Percentiles rank a stretch among this genome's conserved stretches.
These are phyloP conservation scores for Pelobates cultripes DNA, from an alignment of 2,797 vertebrate genomes.

Conservation along the genomic window DNA sequence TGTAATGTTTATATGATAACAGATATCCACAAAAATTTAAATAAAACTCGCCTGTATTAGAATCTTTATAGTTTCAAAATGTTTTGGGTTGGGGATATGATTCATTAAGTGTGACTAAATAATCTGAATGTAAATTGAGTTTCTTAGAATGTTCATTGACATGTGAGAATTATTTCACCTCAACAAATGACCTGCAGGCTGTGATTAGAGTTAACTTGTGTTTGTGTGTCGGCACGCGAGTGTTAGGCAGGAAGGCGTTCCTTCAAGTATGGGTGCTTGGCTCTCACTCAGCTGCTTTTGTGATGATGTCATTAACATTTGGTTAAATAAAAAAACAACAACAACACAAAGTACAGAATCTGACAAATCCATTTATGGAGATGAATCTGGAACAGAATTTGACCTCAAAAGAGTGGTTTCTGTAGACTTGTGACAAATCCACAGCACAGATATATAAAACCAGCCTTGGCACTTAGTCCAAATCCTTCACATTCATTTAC, in stretches of 20 bases:
- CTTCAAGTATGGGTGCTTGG: constrained; percentile 1
- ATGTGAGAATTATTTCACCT: too few relatives aligned
- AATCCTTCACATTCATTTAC: constrained; percentile 8
- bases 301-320: constrained; percentile 49
- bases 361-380: constrained; percentile 40
- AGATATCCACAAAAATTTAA: too few relatives aligned
- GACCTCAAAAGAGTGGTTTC: constrained; percentile 9
- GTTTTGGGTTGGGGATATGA: too few relatives aligned
- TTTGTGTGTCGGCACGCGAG: constrained; percentile 1
- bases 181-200: not conserved
- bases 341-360: constrained; percentile 22
- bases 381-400: constrained; percentile 11
- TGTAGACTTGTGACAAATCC: constrained; percentile 22
- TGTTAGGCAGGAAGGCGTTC: constrained; percentile 10
- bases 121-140: too few relatives aligned
- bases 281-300: constrained; percentile 33
- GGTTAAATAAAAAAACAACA: constrained; percentile 43
- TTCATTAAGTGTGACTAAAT: too few relatives aligned
- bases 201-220: not conserved
- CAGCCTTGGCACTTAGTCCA: not conserved
- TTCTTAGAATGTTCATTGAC: too few relatives aligned
- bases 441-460: constrained; percentile 22
- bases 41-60: too few relatives aligned
- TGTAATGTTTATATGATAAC: too few relatives aligned
- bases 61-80: too few relatives aligned